These are phyloP conservation scores for Lerista edwardsae DNA, from an alignment of 2,797 vertebrate genomes.

Conservation along the genomic window DNA sequence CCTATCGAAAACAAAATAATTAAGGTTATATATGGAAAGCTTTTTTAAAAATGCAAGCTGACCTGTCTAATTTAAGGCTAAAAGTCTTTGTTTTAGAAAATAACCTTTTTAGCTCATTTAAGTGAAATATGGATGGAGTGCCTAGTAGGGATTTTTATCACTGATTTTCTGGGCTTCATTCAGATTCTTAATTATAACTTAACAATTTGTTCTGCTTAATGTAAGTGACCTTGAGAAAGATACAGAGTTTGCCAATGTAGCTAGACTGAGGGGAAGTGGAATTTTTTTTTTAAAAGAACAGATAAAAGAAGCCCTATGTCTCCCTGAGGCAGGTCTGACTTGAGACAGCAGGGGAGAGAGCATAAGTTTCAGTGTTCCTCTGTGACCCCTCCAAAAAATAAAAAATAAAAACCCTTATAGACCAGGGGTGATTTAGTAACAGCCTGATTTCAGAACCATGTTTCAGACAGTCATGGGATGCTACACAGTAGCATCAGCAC, in stretches of 20 bases:
- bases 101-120: neutral
- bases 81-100: neutral
- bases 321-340: neutral
- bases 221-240: conserved; percentile 2
- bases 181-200: conserved; percentile 4
- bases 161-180: neutral
- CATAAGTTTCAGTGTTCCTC: too few species aligned
- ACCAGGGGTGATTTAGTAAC: too few species aligned
- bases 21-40: neutral
- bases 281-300: neutral
- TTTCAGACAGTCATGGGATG: too few species aligned
- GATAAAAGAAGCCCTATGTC: neutral
- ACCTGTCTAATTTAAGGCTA: neutral
- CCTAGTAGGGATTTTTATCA: conserved; percentile 2
- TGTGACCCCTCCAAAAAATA: too few species aligned
- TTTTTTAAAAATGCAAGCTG: neutral
- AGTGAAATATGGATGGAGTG: neutral
- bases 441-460: too few species aligned
- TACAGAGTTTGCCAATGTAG: neutral
- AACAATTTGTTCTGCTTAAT: neutral
- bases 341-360: too few species aligned
- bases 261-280: neutral
- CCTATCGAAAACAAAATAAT: rapidly evolving
- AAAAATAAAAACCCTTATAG: too few species aligned
- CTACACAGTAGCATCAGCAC: too few species aligned